Conservation (phyloP, 2,797 vertebrate species). For the Harpagifer antarcticus region DNA sequence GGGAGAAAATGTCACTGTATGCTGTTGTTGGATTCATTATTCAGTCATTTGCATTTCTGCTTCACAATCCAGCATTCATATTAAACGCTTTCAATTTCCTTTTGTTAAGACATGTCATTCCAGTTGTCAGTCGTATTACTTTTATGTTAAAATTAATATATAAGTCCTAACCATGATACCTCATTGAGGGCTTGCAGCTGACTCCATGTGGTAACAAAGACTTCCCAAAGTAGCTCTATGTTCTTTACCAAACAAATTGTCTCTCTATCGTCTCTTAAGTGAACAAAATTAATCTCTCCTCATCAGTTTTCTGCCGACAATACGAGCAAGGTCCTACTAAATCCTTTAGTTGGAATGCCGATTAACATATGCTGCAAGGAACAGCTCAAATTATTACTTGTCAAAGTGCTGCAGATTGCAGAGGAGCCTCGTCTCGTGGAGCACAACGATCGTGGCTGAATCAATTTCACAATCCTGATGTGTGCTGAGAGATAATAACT, state of each 20-base stretch:
- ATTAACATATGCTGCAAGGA: slow-evolving; percentile 26
- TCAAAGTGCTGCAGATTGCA: slow-evolving; percentile 33
- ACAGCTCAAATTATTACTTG: slow-evolving; percentile 43
- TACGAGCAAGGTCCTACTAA: slow-evolving; percentile 13
- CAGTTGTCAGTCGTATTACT: neutral
- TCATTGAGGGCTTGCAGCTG: neutral
- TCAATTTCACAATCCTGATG: slow-evolving; percentile 62
- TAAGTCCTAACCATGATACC: neutral
- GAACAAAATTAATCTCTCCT: slow-evolving; percentile 1
- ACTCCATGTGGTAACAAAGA: neutral
- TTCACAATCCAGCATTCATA: neutral
- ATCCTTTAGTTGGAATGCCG: slow-evolving; percentile 22
- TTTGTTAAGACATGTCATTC: neutral
- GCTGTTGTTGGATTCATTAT: neutral
- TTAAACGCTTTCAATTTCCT: neutral
- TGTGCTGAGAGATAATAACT: slow-evolving; percentile 66
- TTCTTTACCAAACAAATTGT: neutral
- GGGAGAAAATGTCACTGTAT: neutral
- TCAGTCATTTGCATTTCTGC: neutral
- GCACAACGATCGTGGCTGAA: slow-evolving; percentile 37
- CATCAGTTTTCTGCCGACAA: neutral
- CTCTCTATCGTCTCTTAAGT: neutral
- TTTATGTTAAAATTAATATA: neutral
- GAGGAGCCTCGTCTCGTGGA: slow-evolving; percentile 24
- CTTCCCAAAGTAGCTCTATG: neutral